A percentile compares a stretch with the other conserved stretches of the same genome.
These are phyloP conservation scores for Brachyptera putata DNA, from an alignment of 2,888 invertebrate genomes.

Conservation along the genomic window DNA sequence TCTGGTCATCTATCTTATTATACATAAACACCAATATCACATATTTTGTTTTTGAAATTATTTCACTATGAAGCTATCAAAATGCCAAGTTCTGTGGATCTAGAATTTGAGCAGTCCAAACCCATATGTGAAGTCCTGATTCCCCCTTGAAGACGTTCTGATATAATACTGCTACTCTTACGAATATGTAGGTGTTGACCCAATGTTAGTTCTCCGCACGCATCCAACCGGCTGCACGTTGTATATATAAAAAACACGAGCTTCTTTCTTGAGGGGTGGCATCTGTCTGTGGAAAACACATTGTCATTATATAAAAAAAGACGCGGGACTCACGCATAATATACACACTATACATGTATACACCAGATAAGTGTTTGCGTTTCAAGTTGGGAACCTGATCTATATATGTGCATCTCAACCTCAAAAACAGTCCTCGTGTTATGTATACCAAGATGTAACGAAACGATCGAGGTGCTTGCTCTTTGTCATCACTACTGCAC, in stretches of 20 bases:
- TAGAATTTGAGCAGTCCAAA: no score
- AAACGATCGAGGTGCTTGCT: background rate
- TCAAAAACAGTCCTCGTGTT: background rate
- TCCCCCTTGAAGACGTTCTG: no score
- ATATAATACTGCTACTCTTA: no score
- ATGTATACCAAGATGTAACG: background rate
- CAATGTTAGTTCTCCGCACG: no score
- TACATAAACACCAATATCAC: no score
- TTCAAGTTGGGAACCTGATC: background rate
- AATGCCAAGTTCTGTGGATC: no score
- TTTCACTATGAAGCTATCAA: no score
- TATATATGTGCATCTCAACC: background rate
- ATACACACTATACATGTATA: background rate
- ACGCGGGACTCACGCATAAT: background rate
- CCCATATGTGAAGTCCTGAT: no score
- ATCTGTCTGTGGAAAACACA: background rate
- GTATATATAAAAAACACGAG: background rate
- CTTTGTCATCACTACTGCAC: conserved; percentile 3
- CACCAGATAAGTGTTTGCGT: conserved; percentile 5
- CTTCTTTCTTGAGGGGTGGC: no score
- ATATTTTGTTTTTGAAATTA: no score
- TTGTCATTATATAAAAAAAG: conserved; percentile 5
- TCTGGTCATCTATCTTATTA: no score
- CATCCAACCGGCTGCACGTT: background rate
- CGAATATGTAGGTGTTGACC: no score